phyloP scores from a whole-genome alignment of 2,888 invertebrate species.

The Lithodes maja region DNA sequence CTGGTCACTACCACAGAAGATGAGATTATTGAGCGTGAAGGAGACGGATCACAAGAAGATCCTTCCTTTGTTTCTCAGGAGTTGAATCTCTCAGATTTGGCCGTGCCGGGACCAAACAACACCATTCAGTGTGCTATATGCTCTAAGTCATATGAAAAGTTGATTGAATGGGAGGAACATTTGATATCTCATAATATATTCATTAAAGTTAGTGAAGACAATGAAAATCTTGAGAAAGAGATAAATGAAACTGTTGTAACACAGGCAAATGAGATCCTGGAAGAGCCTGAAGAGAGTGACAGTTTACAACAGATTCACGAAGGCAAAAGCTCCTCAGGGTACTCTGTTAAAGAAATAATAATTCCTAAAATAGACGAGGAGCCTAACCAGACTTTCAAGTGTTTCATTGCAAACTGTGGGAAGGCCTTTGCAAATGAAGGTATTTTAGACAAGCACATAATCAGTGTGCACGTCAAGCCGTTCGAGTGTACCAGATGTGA shows the following conservation, averaged over 20 bases:
- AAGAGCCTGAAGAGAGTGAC: background rate
- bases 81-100: conserved; percentile 51
- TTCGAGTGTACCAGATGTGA: conserved; percentile 31
- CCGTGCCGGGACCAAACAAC: conserved; percentile 48
- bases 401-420: conserved; percentile 19
- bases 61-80: conserved; percentile 41
- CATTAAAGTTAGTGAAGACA: conserved; percentile 47
- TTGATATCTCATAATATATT: conserved; percentile 52
- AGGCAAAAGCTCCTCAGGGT: background rate
- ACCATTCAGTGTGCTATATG: conserved; percentile 59
- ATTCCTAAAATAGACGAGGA: conserved; percentile 37
- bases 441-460: conserved; percentile 44
- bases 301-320: conserved; percentile 3
- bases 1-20: conserved; percentile 33
- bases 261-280: conserved; percentile 17
- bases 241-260: conserved; percentile 28
- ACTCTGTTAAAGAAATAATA: conserved; percentile 43
- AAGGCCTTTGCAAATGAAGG: conserved; percentile 27
- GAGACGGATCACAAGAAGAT: conserved; percentile 13
- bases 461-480: conserved; percentile 22
- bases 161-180: conserved; percentile 50
- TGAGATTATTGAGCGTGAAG: conserved; percentile 32
- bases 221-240: conserved; percentile 43
- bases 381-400: conserved; percentile 27
- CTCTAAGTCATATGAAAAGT: conserved; percentile 48